Base-by-base conservation (phyloP, 2,888 invertebrate species). In the Gari tellinella region DNA sequence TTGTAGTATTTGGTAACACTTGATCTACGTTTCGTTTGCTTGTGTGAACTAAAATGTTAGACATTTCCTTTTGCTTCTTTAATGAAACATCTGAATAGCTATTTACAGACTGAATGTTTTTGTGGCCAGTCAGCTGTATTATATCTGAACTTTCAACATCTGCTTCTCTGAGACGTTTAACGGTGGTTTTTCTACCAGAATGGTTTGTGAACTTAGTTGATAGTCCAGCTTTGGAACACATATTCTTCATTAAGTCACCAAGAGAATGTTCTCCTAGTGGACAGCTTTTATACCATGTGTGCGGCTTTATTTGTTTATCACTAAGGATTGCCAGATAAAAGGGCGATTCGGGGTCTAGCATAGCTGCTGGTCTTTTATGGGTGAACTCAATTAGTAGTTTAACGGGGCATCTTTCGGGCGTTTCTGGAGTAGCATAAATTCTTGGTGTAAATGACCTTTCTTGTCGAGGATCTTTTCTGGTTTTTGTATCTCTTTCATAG, bases 91-190 rank as follows among this genome's bases (percentile, higher is more conserved):
- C 31, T 4, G 26, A 52, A 26, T 52, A 52, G 17, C 26, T 52
- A 17, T 52, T n/a, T n/a, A n/a, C n/a, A n/a, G n/a, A n/a, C n/a
- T n/a, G n/a, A n/a, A n/a, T n/a, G n/a, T n/a, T n/a, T 52, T 52
- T 52, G 52, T 52, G 52, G 17, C 52, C 25, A 31, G 52, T 52
- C 31, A 52, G 15, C 52, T 52, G 52, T 52, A 52, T 52, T 10
- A 23, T 52, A 26, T 52, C 52, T 15, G n/a, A n/a, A n/a, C n/a
- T n/a, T n/a, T n/a, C n/a, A n/a, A n/a, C n/a, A n/a, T n/a, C n/a
- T n/a, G n/a, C 52, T 52, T 52, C 52, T 52, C 31, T 2, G 12
- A 52, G 7, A 10, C 52, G 52, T 15, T 52, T 52, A n/a, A 52
- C 52, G 12, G 52, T 52, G 15, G 52, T 52, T 26, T 52, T 52